Evolutionary conservation across 2,797 vertebrate species (phyloP).

Genomic region (Neosilurus mollespiculum): DNA sequence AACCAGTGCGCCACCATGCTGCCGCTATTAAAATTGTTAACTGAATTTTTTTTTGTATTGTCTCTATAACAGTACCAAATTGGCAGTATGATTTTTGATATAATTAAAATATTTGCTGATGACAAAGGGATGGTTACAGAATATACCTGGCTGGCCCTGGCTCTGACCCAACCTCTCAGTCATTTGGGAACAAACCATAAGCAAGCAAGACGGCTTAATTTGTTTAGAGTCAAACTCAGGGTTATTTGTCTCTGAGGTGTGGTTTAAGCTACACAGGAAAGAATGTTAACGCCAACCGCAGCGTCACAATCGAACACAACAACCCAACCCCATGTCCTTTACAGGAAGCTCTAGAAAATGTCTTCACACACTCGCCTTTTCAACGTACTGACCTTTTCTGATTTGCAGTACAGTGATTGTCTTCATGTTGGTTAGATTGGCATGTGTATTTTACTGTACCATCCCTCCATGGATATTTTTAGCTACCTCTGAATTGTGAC

Average conservation of each 20-base stretch:
- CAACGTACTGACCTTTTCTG: conserved; percentile 19
- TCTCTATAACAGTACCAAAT: too few relatives aligned
- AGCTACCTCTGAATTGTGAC: conserved; percentile 23
- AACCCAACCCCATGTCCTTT: conserved; percentile 17
- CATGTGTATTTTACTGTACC: neutral
- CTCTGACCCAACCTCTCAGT: conserved; percentile 2
- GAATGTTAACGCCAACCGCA: conserved; percentile 26
- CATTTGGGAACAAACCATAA: neutral
- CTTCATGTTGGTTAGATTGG: neutral
- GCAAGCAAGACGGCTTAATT: conserved; percentile 22
- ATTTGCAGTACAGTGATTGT: conserved; percentile 6
- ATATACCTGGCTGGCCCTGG: conserved; percentile 14
- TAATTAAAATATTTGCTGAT: conserved; percentile 3
- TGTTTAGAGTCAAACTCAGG: conserved; percentile 28
- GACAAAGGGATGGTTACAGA: neutral
- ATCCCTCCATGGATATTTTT: conserved; percentile 27
- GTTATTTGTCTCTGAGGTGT: conserved; percentile 42
- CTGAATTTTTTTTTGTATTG: too few relatives aligned
- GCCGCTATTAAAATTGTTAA: too few relatives aligned
- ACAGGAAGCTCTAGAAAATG: conserved; percentile 38
- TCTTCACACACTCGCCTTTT: neutral
- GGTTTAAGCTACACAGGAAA: conserved; percentile 35
- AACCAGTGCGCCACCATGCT: too few relatives aligned
- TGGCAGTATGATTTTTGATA: neutral
- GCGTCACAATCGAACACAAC: neutral